Percentiles rank a stretch among this genome's conserved stretches.
Conservation (phyloP, 1,140 invertebrate species). For the Heliconius congener region DNA sequence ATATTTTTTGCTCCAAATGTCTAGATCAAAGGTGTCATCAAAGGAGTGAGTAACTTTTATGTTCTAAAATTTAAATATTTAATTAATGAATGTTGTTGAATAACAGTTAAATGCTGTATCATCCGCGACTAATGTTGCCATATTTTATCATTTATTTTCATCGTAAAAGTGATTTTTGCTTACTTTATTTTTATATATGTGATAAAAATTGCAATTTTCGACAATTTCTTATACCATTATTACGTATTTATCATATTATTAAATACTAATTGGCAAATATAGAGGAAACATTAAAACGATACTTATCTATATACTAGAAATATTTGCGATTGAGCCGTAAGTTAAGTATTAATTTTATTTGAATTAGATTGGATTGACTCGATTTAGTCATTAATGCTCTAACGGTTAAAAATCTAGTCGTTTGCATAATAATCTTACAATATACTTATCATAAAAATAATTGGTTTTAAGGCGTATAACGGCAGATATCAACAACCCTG, state of each 20-base stretch:
- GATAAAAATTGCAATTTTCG: neutral
- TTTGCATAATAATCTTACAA: neutral
- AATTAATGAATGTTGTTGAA: neutral
- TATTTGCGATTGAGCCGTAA: neutral
- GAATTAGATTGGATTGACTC: neutral
- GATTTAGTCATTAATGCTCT: neutral
- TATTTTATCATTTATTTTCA: neutral
- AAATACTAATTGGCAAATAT: neutral
- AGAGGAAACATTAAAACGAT: constrained; percentile 1
- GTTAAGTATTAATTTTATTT: neutral
- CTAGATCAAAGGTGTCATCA: neutral
- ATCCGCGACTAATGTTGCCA: neutral
- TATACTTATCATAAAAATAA: neutral
- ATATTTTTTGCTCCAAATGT: constrained; percentile 12
- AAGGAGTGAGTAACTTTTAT: neutral
- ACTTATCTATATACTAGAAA: neutral
- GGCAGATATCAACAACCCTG: neutral
- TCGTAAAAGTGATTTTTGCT: neutral
- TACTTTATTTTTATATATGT: neutral
- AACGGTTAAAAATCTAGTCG: neutral
- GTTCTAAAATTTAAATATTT: neutral
- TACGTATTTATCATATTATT: neutral
- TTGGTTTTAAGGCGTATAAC: neutral
- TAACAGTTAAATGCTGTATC: neutral
- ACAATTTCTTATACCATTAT: neutral